Conservation (phyloP, 2,797 vertebrate species). For the Anguilla obscura region DNA sequence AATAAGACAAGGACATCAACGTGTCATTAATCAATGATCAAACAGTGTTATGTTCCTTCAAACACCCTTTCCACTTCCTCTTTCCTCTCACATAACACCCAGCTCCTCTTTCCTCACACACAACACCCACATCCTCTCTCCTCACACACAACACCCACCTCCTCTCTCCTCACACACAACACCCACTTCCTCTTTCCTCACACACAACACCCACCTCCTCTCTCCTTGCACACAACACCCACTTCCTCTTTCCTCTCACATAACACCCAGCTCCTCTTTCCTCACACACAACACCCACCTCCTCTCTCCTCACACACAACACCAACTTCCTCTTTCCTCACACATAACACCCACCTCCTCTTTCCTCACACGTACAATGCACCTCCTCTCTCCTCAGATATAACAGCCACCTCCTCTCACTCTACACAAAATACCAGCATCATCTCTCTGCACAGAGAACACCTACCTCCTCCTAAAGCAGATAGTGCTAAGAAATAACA, state of each 20-base stretch:
- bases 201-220: not conserved
- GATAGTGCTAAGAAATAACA: constrained; percentile 3
- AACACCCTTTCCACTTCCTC: not conserved
- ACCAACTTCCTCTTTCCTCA: not conserved
- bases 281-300: not conserved
- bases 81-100: not conserved
- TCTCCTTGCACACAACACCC: not conserved
- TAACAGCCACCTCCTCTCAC: not conserved
- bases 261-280: not conserved
- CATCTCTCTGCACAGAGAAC: not conserved
- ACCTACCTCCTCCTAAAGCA: not conserved
- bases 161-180: not conserved
- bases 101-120: not conserved
- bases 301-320: not conserved
- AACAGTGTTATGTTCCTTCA: constrained; percentile 2
- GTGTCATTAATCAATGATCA: constrained; percentile 21
- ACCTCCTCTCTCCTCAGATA: not conserved
- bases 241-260: not conserved
- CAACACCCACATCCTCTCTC: not conserved
- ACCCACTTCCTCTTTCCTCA: not conserved
- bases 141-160: not conserved
- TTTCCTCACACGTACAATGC: not conserved
- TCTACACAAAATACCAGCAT: not conserved
- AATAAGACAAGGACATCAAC: constrained; percentile 27
- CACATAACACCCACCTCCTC: not conserved